phyloP scores from a whole-genome alignment of 2,113 vertebrate genomes.

The Cyrtonyx montezumae region DNA sequence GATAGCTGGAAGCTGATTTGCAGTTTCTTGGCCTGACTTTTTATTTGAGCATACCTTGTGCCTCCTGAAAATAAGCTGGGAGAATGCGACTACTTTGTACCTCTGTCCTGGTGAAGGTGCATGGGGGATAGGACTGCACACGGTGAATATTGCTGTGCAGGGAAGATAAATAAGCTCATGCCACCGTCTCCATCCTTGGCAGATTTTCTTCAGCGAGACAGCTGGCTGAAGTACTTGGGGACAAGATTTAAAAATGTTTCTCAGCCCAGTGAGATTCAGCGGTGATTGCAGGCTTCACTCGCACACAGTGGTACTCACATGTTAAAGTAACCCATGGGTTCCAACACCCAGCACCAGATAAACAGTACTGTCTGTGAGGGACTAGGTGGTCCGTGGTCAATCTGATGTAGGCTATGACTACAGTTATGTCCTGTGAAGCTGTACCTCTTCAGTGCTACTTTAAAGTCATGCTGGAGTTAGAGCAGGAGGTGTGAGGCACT shows the following conservation, averaged over 20 bases:
- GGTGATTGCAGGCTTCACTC: neutral
- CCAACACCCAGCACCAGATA: neutral
- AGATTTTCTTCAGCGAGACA: neutral
- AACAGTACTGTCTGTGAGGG: neutral
- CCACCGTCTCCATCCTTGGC: neutral
- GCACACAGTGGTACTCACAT: rapidly evolving
- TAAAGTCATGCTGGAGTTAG: neutral
- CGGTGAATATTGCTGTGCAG: neutral
- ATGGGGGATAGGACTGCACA: neutral
- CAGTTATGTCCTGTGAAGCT: neutral
- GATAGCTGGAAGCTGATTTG: neutral
- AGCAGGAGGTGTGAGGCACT: neutral
- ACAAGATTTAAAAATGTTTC: neutral
- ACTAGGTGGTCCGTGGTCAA: neutral
- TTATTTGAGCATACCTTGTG: neutral
- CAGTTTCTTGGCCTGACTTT: neutral
- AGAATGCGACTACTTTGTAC: neutral
- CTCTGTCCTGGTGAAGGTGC: neutral
- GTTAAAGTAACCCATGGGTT: neutral
- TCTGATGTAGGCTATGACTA: neutral
- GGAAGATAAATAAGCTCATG: neutral
- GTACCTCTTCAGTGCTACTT: neutral
- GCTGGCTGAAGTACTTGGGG: neutral
- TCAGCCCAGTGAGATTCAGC: neutral
- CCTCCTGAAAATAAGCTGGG: neutral